Base-by-base conservation (phyloP, 2,113 vertebrate genomes). In the Callithrix jacchus region DNA sequence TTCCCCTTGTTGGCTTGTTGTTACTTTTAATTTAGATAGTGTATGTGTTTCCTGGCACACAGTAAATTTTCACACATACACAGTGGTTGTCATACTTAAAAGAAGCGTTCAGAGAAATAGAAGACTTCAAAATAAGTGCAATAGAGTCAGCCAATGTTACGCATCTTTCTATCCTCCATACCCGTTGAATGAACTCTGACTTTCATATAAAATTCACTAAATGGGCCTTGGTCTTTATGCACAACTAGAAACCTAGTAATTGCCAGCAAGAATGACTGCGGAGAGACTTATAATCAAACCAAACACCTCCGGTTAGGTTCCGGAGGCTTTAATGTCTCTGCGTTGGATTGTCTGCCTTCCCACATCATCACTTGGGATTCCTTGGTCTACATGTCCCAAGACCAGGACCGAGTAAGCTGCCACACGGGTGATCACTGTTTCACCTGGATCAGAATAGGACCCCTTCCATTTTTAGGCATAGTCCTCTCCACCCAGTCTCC, bases 271-370 rank as follows among this genome's bases (percentile, higher is more conserved):
- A 85, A 61, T 23, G 47, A 54, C 20, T 71, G 7, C 5, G 6
- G 10, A 70, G 18, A 12, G 21, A 27, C 79, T 92, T 70, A 20
- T 11, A 54, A 25, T 61, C 17, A 61, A 23, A 40, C 18, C 45
- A 45, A 42, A 74, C 40, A 74, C 25, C 25, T 40, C 58, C 6
- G 6, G 6, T 37, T 18, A 8, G 25, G 25, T 58, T 80, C 45
- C 68, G 66, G 18, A 87, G 45, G 32, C 2, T 49, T 45, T 37
- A 35, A n/a, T 18, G 6, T 25, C 71, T 79, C 1, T 0, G 3
- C 11, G 4, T 16, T 30, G 10, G 27, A 32, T 7, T 1, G 0
- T 70, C 49, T 9, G 4, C 14, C 14, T 16, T 35, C 42, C 5
- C 17, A 23, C 0, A 0, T 66, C 32, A 58, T 56, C n/a, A 14